These are phyloP conservation scores for Phortica okadai DNA, from an alignment of 2,888 invertebrate species.

Conservation along the genomic window DNA sequence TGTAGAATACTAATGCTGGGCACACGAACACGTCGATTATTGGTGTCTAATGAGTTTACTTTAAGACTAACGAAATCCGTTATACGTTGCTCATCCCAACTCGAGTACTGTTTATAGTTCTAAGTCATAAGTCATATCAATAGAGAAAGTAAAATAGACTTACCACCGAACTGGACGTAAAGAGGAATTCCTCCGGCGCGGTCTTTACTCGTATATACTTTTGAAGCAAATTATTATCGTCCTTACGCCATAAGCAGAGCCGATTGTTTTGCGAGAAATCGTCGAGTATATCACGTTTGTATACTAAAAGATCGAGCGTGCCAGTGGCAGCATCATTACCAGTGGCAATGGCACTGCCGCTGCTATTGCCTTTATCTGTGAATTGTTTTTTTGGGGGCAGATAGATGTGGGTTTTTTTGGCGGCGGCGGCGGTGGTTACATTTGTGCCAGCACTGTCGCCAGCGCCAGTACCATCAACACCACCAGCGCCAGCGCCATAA, in stretches of 20 bases:
- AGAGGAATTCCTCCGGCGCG: slow-evolving; percentile 70
- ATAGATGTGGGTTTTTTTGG: slow-evolving; percentile 54
- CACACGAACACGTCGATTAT: slow-evolving; percentile 70
- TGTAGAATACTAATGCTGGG: slow-evolving; percentile 60
- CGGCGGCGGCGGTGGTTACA: slow-evolving; percentile 41
- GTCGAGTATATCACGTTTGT: slow-evolving; percentile 71
- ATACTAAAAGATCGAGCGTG: slow-evolving; percentile 66
- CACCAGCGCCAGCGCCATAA: background rate
- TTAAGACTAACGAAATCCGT: slow-evolving; percentile 72
- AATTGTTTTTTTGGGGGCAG: slow-evolving; percentile 70
- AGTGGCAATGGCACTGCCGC: slow-evolving; percentile 31
- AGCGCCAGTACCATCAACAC: slow-evolving; percentile 34
- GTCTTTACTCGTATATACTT: slow-evolving; percentile 75
- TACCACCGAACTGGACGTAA: slow-evolving; percentile 76
- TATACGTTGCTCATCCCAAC: slow-evolving; percentile 75
- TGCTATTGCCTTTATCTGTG: slow-evolving; percentile 46
- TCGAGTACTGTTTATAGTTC: slow-evolving; percentile 71
- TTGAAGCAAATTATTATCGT: slow-evolving; percentile 74
- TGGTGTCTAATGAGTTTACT: slow-evolving; percentile 71
- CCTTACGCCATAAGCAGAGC: slow-evolving; percentile 75
- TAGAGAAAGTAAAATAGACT: slow-evolving; percentile 44
- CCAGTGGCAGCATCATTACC: background rate
- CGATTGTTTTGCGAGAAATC: slow-evolving; percentile 72
- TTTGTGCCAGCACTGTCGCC: background rate
- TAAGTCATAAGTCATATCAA: background rate